phyloP scores from a whole-genome alignment of 2,113 vertebrate genomes.

The Scartelaos histophorus region DNA sequence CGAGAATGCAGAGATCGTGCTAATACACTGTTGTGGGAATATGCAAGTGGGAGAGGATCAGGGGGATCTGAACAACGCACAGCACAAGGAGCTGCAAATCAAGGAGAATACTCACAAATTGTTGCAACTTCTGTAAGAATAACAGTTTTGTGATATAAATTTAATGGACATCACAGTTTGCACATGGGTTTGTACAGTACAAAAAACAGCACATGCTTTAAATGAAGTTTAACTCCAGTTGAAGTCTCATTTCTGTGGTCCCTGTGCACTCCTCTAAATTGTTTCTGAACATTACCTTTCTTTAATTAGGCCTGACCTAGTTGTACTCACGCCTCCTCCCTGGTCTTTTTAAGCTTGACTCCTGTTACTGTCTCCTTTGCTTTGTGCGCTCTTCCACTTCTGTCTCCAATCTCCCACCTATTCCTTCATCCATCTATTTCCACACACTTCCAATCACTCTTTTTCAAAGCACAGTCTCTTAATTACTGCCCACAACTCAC shows the following conservation, averaged over 20 bases:
- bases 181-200: background rate
- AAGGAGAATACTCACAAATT: slow-evolving; percentile 15
- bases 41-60: slow-evolving; percentile 27
- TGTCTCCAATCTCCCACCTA: slow-evolving; percentile 30
- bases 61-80: slow-evolving; percentile 19
- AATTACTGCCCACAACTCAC: slow-evolving; percentile 62
- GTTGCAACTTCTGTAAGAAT: slow-evolving; percentile 7
- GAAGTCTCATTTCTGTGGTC: slow-evolving; percentile 35
- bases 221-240: slow-evolving; percentile 26
- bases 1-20: slow-evolving; percentile 28
- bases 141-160: slow-evolving; percentile 10
- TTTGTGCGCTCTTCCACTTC: slow-evolving; percentile 23
- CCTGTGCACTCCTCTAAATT: slow-evolving; percentile 38
- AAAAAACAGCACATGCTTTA: slow-evolving; percentile 10
- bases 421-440: slow-evolving; percentile 47
- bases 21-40: slow-evolving; percentile 22
- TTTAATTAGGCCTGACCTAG: slow-evolving; percentile 55
- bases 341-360: slow-evolving; percentile 29
- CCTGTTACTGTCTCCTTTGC: slow-evolving; percentile 21
- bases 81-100: slow-evolving; percentile 20
- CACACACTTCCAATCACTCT: slow-evolving; percentile 41
- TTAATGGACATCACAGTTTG: background rate
- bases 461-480: slow-evolving; percentile 45
- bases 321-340: slow-evolving; percentile 39
- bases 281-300: slow-evolving; percentile 37